Evolutionary conservation across 1,140 invertebrate species (phyloP).

Genomic region (Schmidtea mediterranea): DNA sequence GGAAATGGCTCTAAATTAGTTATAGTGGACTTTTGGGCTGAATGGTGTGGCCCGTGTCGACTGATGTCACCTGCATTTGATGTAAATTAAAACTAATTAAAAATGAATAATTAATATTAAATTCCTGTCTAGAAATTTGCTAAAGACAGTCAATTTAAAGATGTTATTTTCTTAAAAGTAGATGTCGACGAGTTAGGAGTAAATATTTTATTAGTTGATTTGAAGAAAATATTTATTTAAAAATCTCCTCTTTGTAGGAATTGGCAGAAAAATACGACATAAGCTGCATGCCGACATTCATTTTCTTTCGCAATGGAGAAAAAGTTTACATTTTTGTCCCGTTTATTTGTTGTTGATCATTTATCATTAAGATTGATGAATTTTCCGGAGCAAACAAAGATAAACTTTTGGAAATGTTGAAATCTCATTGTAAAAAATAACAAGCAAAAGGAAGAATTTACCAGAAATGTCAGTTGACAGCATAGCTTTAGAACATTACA

Average conservation of each 20-base stretch:
- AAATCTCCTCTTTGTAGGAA: constrained; percentile 25
- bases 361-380: constrained; percentile 30
- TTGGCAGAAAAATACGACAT: constrained; percentile 49
- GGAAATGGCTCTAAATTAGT: constrained; percentile 53
- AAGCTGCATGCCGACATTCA: constrained; percentile 65
- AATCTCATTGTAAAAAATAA: constrained; percentile 9
- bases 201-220: constrained; percentile 6
- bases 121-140: constrained; percentile 32
- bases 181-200: constrained; percentile 60
- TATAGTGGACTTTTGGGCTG: constrained; percentile 45
- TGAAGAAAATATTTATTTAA: neutral
- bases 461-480: no score
- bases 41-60: constrained; percentile 60
- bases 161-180: constrained; percentile 38
- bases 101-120: constrained; percentile 7
- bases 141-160: constrained; percentile 15
- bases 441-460: no score
- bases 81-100: constrained; percentile 15
- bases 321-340: no score
- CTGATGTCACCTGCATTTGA: constrained; percentile 48
- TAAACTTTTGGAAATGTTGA: constrained; percentile 38
- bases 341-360: constrained; percentile 1
- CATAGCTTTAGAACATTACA: no score
- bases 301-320: constrained; percentile 50
- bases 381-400: constrained; percentile 51